Evolutionary conservation across 2,113 vertebrate genomes (phyloP), one percentile per base, ranked within the genome.

Genomic region (Macrotis lagotis): DNA sequence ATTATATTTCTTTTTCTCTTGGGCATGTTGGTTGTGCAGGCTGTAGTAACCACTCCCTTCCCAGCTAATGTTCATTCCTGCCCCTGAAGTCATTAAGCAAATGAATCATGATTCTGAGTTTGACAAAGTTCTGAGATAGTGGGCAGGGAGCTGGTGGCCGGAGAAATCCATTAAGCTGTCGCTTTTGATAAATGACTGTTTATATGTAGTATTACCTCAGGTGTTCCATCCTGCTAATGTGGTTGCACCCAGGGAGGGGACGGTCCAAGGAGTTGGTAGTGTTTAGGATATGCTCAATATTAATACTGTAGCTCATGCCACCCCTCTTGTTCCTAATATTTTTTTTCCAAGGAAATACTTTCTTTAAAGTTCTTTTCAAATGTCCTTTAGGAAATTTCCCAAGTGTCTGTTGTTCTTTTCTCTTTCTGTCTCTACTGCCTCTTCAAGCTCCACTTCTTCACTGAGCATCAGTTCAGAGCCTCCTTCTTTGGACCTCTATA

Each of bases 111-210:
- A 52, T 88, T 95, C 37, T 91, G 94, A 89, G 91, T 93, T 55
- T 92, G 89, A 94, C 55, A 47, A 93, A 55, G 83, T 51, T 49
- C 6, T 26, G 92, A 91, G 92, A 53, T 90, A 26, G n/a, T 53
- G 89, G 59, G 89, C 26, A 89, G 92, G 91, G 50, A 95, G 44
- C 59, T 53, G 92, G 59, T 48, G 93, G 37, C 89, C 89, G 50
- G 93, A n/a, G 88, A 52, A 74, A 91, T 59, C 37, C 94, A 92
- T 92, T 44, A 59, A 91, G 53, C 92, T 89, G 59, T 83, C 59
- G 89, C 51, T 94, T 91, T 44, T 89, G 95, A 90, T 88, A 49
- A 92, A 48, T 5, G 83, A 59, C 92, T 90, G 25, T 92, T 90
- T 89, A 89, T 44, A 53, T 93, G 50, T 25, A n/a, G 49, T 59